Evolutionary conservation across 2,113 vertebrate genomes (phyloP).

Genomic region (Dasyprocta punctata): DNA sequence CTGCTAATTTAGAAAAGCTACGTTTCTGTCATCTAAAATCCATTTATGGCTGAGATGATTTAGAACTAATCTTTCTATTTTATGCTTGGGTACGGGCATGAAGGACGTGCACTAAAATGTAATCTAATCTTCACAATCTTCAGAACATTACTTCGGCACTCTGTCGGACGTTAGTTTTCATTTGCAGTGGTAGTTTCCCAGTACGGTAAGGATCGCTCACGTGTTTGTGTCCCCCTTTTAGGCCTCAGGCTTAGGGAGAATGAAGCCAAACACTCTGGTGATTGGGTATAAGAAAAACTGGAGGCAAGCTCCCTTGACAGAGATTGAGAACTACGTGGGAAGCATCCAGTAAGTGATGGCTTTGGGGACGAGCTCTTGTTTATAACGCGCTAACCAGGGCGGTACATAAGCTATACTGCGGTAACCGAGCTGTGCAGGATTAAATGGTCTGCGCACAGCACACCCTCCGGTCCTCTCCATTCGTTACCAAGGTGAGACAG

Average conservation of each 20-base stretch:
- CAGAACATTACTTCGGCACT: slow-evolving; percentile 83
- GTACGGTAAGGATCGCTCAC: slow-evolving; percentile 12
- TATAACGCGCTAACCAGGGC: background rate
- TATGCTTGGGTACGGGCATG: slow-evolving; percentile 83
- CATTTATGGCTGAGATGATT: slow-evolving; percentile 86
- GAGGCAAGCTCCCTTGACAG: slow-evolving; percentile 86
- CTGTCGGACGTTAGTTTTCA: slow-evolving; percentile 83
- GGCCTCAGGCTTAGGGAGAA: slow-evolving; percentile 95
- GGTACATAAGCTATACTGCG: background rate
- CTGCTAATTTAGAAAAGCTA: slow-evolving; percentile 87
- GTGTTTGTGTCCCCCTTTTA: slow-evolving; percentile 83
- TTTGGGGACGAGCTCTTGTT: slow-evolving; percentile 19
- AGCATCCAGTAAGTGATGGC: slow-evolving; percentile 94
- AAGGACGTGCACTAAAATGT: slow-evolving; percentile 83
- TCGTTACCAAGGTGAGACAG: background rate
- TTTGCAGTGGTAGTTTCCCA: slow-evolving; percentile 75
- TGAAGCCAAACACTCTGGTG: slow-evolving; percentile 97
- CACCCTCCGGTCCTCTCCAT: slow-evolving; percentile 2
- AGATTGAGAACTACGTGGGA: slow-evolving; percentile 94
- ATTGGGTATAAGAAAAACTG: slow-evolving; percentile 97
- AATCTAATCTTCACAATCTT: slow-evolving; percentile 83
- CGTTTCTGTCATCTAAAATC: slow-evolving; percentile 87
- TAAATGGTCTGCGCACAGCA: background rate
- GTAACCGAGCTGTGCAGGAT: background rate
- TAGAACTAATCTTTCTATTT: slow-evolving; percentile 87